Evolutionary conservation across 2,888 invertebrate genomes (phyloP).

Genomic region (Epinotia brunnichana): DNA sequence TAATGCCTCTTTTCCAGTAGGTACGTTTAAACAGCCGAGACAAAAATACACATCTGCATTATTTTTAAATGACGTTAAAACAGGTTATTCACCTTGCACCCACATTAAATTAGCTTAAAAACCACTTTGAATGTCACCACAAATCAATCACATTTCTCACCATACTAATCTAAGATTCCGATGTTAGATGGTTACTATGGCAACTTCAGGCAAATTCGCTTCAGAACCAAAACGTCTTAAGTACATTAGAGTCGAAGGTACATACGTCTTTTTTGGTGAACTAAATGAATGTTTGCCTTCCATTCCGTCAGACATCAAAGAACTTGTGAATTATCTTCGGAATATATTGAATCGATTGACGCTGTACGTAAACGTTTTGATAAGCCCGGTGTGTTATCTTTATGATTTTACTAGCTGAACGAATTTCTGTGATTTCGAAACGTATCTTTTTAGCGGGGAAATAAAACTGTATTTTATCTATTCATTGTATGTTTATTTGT

Average conservation of each 20-base stretch:
- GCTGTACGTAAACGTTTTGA: conserved; percentile 31
- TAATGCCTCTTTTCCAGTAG: too few relatives aligned
- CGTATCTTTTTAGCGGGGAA: not conserved
- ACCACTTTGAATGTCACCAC: not conserved
- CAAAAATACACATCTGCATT: too few relatives aligned
- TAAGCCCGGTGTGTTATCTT: conserved; percentile 27
- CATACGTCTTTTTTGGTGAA: not conserved
- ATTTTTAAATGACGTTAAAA: too few relatives aligned
- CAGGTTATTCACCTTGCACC: too few relatives aligned
- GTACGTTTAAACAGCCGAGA: too few relatives aligned
- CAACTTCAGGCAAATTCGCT: conserved; percentile 19
- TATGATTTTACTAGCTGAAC: conserved; percentile 3
- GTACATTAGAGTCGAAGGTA: not conserved
- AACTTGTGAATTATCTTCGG: conserved; percentile 52
- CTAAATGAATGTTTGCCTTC: conserved; percentile 52
- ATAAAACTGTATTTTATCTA: not conserved
- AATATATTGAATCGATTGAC: conserved; percentile 53
- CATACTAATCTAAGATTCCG: conserved; percentile 14
- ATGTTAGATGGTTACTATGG: conserved; percentile 44
- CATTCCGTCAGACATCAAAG: conserved; percentile 59
- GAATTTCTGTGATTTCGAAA: conserved; percentile 8
- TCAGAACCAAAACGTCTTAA: not conserved
- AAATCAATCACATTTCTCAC: conserved; percentile 15
- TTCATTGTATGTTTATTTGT: not conserved
- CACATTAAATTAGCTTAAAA: too few relatives aligned